Base-by-base conservation (phyloP, 2,797 vertebrate species). In the Merluccius polli region DNA sequence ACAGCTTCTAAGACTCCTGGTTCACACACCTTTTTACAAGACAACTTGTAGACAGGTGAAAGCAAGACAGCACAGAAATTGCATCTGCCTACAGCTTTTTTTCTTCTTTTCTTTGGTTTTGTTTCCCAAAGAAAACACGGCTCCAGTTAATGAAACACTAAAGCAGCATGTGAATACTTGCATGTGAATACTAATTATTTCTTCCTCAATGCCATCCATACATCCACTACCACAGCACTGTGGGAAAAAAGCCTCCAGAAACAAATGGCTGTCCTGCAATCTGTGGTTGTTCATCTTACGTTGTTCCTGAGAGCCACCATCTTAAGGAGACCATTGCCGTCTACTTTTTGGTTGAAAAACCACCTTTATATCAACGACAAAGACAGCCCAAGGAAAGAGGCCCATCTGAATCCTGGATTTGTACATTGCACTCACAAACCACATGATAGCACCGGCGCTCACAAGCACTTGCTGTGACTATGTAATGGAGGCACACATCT, bases 1-100 rank as follows among this genome's bases (percentile, higher is more conserved):
- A 89, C 87, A 88, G 73, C 63, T 77, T 79, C 73, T 73, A 29
- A 79, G 81, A 63, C n/a, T 24, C 52, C 44, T 11, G 52, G 52
- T 63, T 73, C 72, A 76, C n/a, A 2, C 73, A 65, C 72, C 65
- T 77, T 32, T 38, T 31, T 13, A 1, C 38, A 11, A 21, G n/a
- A 71, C 2, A 11, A 8, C 70, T 36, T 71, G 18, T 7, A 71
- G 70, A 63, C n/a, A 12, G 18, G n/a, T 71, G 35, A 36, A 65
- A 75, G 31, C 21, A 29, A n/a, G 27, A 52, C 32, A 75, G 76
- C 18, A 11, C 70, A 11, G n/a, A 11, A n/a, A 63, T 12, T 24
- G 52, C 52, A 24, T 27, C 52, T 8, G n/a, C 52, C 52, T 24
- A 27, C 21, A 27, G 52, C 52, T 52, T 18, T 52, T 52, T 48